These are phyloP conservation scores for Larimichthys polyactis DNA, from an alignment of 2,113 vertebrate species.

Conservation along the genomic window DNA sequence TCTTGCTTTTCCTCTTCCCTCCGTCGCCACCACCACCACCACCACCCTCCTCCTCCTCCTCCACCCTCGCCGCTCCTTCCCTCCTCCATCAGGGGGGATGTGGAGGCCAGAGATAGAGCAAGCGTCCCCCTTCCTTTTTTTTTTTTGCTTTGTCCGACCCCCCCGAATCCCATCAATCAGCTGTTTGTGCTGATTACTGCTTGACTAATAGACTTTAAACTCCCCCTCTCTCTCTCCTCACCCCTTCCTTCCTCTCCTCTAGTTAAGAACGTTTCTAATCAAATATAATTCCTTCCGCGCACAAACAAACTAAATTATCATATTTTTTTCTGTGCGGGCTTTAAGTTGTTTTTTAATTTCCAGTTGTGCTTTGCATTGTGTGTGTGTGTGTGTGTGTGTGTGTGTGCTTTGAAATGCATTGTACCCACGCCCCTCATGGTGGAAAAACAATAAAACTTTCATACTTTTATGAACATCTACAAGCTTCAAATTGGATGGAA, in stretches of 20 bases:
- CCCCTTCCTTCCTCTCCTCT: background rate
- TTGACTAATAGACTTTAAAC: conserved; percentile 69
- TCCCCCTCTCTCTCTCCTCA: background rate
- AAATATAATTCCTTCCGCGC: conserved; percentile 9
- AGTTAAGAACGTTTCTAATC: conserved; percentile 29
- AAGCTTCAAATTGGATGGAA: conserved; percentile 36
- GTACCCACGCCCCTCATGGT: background rate
- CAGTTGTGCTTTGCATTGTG: background rate
- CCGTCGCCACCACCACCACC: too few species aligned
- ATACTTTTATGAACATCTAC: conserved; percentile 1
- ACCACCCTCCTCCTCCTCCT: background rate
- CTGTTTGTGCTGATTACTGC: conserved; percentile 71
- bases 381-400: background rate
- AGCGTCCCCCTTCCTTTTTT: conserved; percentile 39
- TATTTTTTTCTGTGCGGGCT: background rate
- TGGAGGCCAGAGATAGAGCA: conserved; percentile 63
- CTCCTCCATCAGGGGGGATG: conserved; percentile 42
- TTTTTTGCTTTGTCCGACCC: conserved; percentile 35
- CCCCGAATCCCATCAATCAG: conserved; percentile 58
- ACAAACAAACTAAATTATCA: conserved; percentile 26
- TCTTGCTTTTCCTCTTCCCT: conserved; percentile 42
- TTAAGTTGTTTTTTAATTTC: background rate
- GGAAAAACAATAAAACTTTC: background rate
- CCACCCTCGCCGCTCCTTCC: background rate
- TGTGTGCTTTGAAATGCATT: background rate